phyloP scores from a whole-genome alignment of 2,888 invertebrate species.

The Ashinkailepas kermadecensis region DNA sequence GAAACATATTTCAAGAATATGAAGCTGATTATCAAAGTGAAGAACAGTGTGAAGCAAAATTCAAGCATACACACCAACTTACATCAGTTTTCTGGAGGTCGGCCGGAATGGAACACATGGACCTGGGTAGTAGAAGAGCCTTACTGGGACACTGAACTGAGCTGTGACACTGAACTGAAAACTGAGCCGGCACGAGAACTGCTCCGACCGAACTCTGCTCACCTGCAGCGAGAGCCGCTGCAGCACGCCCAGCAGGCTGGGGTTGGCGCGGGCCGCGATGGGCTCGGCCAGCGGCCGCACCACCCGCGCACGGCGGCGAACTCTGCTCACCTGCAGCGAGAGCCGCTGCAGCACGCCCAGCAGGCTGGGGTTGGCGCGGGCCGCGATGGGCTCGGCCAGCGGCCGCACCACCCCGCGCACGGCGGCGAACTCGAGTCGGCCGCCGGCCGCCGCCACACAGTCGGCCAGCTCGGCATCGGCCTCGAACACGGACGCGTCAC shows the following conservation, averaged over 20 bases:
- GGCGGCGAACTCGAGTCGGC: slow-evolving; percentile 64
- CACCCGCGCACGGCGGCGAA: slow-evolving; percentile 36
- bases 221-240: slow-evolving; percentile 57
- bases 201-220: not conserved
- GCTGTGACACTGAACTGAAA: too few species aligned
- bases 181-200: too few species aligned
- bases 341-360: slow-evolving; percentile 72
- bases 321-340: slow-evolving; percentile 40
- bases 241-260: slow-evolving; percentile 65
- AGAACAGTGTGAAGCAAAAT: too few species aligned
- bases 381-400: slow-evolving; percentile 63
- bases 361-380: slow-evolving; percentile 62
- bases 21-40: too few species aligned
- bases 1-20: too few species aligned
- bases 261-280: slow-evolving; percentile 56
- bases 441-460: slow-evolving; percentile 55
- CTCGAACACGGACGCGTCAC: slow-evolving; percentile 63
- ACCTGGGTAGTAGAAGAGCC: too few species aligned
- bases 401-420: slow-evolving; percentile 67
- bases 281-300: slow-evolving; percentile 41
- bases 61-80: too few species aligned
- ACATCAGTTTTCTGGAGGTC: too few species aligned
- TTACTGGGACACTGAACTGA: too few species aligned
- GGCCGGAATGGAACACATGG: too few species aligned
- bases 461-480: slow-evolving; percentile 57